phyloP scores from a whole-genome alignment of 2,888 invertebrate species.

The Acrobasis consociella region DNA sequence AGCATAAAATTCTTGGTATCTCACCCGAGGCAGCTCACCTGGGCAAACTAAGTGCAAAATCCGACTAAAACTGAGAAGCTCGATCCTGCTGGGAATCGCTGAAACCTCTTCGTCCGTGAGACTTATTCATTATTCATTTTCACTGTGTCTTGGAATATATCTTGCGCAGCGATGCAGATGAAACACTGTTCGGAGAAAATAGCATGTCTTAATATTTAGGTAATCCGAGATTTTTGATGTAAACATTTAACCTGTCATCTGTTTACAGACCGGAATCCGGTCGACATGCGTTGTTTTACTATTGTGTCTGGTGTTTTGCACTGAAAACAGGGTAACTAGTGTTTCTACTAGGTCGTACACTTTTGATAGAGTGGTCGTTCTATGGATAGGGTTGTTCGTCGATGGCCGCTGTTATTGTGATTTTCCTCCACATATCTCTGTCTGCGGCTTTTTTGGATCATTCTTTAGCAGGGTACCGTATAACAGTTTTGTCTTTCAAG shows the following conservation, averaged over 20 bases:
- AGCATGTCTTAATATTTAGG: neutral
- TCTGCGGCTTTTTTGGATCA: too few relatives aligned
- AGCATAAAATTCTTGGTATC: neutral
- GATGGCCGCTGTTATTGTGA: too few relatives aligned
- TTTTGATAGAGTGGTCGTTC: too few relatives aligned
- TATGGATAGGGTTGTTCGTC: neutral
- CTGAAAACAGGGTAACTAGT: too few relatives aligned
- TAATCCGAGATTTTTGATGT: neutral
- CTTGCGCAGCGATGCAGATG: constrained; percentile 11
- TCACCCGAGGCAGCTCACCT: constrained; percentile 9
- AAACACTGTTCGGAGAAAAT: constrained; percentile 5
- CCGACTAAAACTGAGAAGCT: constrained; percentile 11
- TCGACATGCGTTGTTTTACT: too few relatives aligned
- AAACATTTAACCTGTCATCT: too few relatives aligned
- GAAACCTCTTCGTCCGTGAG: constrained; percentile 13
- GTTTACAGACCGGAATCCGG: too few relatives aligned
- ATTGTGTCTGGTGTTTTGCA: too few relatives aligned
- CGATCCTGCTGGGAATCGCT: constrained; percentile 13
- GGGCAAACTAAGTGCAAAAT: constrained; percentile 17
- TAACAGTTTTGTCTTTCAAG: neutral
- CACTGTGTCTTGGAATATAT: constrained; percentile 19
- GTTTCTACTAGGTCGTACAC: too few relatives aligned
- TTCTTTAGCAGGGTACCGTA: neutral
- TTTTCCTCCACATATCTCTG: too few relatives aligned
- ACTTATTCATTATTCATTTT: constrained; percentile 20